A percentile compares a stretch with the other conserved stretches of the same genome.
phyloP scores from a whole-genome alignment of 2,888 invertebrate species.

The Eledone cirrhosa region DNA sequence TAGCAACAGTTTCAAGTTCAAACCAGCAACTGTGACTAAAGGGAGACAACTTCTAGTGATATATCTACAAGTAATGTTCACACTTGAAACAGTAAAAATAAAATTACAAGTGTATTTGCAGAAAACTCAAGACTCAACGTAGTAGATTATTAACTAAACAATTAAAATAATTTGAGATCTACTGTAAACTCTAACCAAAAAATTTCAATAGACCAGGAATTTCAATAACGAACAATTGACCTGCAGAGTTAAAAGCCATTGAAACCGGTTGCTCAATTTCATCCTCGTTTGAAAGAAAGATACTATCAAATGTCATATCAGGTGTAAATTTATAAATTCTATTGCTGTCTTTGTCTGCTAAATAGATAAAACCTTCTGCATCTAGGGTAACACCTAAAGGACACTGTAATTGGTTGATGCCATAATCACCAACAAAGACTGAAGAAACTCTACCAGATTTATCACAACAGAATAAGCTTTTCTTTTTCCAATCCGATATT shows the following conservation, averaged over 20 bases:
- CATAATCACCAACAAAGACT: background rate
- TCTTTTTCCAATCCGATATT: constrained; percentile 16
- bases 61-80: background rate
- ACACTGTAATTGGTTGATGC: background rate
- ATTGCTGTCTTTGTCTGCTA: constrained; percentile 11
- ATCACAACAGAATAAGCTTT: constrained; percentile 1
- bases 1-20: too few species aligned
- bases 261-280: background rate
- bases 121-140: background rate
- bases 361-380: background rate
- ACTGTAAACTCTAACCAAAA: background rate
- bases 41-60: too few species aligned
- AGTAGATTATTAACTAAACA: background rate
- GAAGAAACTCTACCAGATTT: background rate
- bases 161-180: background rate
- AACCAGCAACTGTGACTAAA: too few species aligned
- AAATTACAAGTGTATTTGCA: background rate
- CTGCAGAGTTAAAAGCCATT: background rate
- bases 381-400: constrained; percentile 10
- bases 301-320: background rate
- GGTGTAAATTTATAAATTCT: background rate
- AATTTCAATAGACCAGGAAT: constrained; percentile 9
- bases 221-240: background rate
- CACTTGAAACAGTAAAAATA: background rate
- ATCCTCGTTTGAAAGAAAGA: background rate